Percentiles rank a stretch among this genome's conserved stretches.
Conservation (phyloP, 2,113 vertebrate genomes). For the Typhlomys cinereus region DNA sequence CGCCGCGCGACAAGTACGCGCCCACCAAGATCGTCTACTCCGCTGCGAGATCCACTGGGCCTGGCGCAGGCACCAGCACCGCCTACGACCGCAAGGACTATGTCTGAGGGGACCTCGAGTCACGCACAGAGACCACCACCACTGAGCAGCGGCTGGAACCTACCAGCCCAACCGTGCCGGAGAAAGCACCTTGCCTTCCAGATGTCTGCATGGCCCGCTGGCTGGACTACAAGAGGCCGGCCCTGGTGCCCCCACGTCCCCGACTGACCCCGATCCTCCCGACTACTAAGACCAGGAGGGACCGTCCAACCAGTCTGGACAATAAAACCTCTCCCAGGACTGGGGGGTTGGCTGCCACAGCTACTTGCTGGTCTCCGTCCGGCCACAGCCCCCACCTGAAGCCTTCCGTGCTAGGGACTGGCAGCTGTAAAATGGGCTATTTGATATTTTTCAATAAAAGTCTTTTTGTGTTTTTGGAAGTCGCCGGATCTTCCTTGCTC, state of each 20-base stretch:
- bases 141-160: neutral
- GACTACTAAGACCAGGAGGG: neutral
- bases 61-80: conserved; percentile 75
- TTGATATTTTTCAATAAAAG: conserved; percentile 78
- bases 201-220: neutral
- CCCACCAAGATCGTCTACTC: conserved; percentile 90
- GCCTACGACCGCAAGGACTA: conserved; percentile 94
- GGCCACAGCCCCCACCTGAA: neutral
- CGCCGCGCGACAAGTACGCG: conserved; percentile 88
- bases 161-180: neutral
- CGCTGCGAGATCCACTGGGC: conserved; percentile 85
- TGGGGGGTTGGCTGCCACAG: neutral
- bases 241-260: neutral
- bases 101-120: conserved; percentile 85
- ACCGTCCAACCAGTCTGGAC: neutral
- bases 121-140: neutral
- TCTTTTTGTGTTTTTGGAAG: conserved; percentile 65
- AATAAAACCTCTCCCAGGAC: neutral
- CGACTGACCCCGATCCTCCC: neutral
- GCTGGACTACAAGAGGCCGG: neutral
- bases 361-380: neutral
- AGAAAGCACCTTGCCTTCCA: neutral
- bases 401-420: neutral
- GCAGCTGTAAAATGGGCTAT: conserved; percentile 38
- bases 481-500: conserved; percentile 59